phyloP scores from a whole-genome alignment of 2,888 invertebrate genomes.

The Chalcis sispes region DNA sequence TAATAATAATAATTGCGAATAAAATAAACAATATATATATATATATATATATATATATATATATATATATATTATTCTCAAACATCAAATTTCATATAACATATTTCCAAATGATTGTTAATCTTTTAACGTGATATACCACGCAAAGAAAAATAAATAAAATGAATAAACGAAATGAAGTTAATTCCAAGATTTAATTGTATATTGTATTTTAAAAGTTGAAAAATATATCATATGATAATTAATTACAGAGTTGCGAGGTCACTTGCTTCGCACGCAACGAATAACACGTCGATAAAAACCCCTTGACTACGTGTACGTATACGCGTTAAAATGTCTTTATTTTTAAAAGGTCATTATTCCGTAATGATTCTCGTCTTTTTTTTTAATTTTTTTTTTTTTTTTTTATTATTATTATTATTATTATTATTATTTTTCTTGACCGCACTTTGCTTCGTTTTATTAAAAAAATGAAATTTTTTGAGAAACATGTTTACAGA shows the following conservation, averaged over 20 bases:
- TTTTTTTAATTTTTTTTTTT: too few species aligned
- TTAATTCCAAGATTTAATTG: slow-evolving; percentile 64
- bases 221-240: slow-evolving; percentile 62
- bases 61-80: slow-evolving; percentile 47
- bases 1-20: slow-evolving; percentile 52
- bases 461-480: slow-evolving; percentile 26
- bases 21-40: slow-evolving; percentile 35
- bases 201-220: slow-evolving; percentile 68
- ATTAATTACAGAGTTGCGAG: slow-evolving; percentile 64
- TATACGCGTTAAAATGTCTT: slow-evolving; percentile 5
- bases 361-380: slow-evolving; percentile 21
- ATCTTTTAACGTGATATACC: slow-evolving; percentile 49
- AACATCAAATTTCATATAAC: slow-evolving; percentile 45
- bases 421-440: too few species aligned
- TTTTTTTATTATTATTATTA: too few species aligned
- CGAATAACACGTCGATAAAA: slow-evolving; percentile 40
- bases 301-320: slow-evolving; percentile 30
- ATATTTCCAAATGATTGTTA: slow-evolving; percentile 46
- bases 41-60: slow-evolving; percentile 25
- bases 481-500: slow-evolving; percentile 49
- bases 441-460: slow-evolving; percentile 7
- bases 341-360: slow-evolving; percentile 12
- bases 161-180: slow-evolving; percentile 58
- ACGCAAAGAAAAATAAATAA: slow-evolving; percentile 44
- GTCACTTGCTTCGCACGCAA: slow-evolving; percentile 43